These are phyloP conservation scores for Papilio elwesi DNA, from an alignment of 2,888 invertebrate species.

Conservation along the genomic window DNA sequence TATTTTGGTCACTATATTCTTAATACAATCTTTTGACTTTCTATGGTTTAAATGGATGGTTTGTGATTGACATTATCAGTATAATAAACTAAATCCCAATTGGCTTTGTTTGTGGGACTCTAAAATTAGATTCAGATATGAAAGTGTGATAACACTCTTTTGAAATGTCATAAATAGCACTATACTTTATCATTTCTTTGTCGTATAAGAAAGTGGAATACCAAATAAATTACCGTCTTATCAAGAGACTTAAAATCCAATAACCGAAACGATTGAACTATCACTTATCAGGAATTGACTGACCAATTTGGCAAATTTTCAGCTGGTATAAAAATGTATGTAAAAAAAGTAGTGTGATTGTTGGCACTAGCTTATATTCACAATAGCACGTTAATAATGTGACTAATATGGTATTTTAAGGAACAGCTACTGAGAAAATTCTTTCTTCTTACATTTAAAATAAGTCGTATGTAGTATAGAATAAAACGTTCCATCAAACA, in stretches of 20 bases:
- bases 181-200: constrained; percentile 17
- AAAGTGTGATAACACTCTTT: constrained; percentile 21
- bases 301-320: neutral
- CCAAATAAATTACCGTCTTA: neutral
- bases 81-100: neutral
- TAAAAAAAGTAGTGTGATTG: no score
- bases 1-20: no score
- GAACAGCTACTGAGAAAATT: no score
- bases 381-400: no score
- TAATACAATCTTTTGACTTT: neutral
- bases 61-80: constrained; percentile 12
- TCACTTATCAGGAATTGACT: neutral
- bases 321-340: neutral
- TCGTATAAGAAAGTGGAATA: constrained; percentile 1
- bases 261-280: neutral
- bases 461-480: no score
- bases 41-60: neutral
- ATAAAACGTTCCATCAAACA: no score
- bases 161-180: constrained; percentile 14
- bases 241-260: neutral
- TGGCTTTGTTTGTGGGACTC: constrained; percentile 1
- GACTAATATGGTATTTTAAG: no score
- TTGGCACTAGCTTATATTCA: no score
- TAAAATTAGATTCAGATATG: constrained; percentile 20
- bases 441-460: no score